These are phyloP conservation scores for Lumbricus terrestris DNA, from an alignment of 2,888 invertebrate species.

Conservation along the genomic window DNA sequence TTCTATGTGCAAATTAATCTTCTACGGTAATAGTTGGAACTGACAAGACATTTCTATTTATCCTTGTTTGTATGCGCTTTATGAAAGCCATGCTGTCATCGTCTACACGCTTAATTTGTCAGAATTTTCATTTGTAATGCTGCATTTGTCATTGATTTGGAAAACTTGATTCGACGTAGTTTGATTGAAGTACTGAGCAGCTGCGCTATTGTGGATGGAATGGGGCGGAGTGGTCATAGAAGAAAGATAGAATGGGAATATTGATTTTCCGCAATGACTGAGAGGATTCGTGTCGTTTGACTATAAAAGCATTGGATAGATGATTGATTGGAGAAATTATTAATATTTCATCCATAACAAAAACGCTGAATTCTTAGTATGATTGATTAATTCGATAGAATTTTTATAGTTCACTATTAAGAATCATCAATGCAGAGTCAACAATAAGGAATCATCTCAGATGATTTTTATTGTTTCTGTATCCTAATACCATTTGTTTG, in stretches of 20 bases:
- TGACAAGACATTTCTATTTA: background rate
- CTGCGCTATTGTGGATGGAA: background rate
- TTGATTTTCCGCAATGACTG: background rate
- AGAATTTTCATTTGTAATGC: background rate
- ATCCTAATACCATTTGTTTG: too few species aligned
- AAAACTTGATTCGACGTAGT: constrained; percentile 9
- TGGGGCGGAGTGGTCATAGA: background rate
- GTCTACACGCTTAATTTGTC: background rate
- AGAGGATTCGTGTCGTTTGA: background rate
- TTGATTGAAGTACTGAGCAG: background rate
- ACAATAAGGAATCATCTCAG: too few species aligned
- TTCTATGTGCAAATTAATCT: too few species aligned
- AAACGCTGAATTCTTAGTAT: too few species aligned
- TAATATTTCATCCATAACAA: background rate
- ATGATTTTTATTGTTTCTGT: too few species aligned
- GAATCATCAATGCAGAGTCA: too few species aligned
- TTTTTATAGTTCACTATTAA: too few species aligned
- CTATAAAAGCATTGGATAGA: background rate
- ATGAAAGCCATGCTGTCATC: background rate
- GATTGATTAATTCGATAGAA: too few species aligned
- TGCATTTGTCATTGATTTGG: constrained; percentile 35
- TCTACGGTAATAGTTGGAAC: background rate
- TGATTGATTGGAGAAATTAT: background rate
- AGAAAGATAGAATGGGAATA: background rate
- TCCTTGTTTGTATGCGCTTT: background rate